Conservation (phyloP, 2,888 invertebrate species). For the Mimachlamys varia region DNA sequence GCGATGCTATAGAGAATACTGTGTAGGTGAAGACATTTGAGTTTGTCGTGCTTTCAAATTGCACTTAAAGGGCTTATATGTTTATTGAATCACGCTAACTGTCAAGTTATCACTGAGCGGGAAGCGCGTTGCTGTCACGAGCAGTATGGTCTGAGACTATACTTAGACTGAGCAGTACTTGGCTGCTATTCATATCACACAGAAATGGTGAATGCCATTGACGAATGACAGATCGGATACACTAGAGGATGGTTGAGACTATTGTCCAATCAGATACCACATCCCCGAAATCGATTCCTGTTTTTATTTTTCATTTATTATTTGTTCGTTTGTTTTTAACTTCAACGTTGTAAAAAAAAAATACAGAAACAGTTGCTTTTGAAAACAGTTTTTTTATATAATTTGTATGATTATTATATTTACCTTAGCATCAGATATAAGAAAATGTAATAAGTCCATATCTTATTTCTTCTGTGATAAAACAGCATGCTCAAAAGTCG, state of each 20-base stretch:
- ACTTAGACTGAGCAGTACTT: background rate
- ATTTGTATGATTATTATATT: too few relatives aligned
- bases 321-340: too few relatives aligned
- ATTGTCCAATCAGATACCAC: background rate
- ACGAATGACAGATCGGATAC: background rate
- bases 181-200: background rate
- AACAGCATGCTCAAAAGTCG: too few relatives aligned
- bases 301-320: too few relatives aligned
- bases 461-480: background rate
- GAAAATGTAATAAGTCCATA: too few relatives aligned
- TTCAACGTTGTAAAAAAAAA: too few relatives aligned
- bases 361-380: too few relatives aligned
- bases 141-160: background rate
- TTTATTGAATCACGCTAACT: constrained; percentile 29
- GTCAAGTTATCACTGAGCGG: background rate
- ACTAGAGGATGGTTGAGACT: background rate
- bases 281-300: background rate
- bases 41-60: constrained; percentile 21
- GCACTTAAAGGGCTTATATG: constrained; percentile 20
- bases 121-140: background rate
- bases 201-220: background rate
- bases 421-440: too few relatives aligned
- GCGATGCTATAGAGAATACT: background rate
- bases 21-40: constrained; percentile 12
- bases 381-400: too few relatives aligned